Conservation (phyloP, 2,888 invertebrate genomes). For the Machimus rusticus region DNA sequence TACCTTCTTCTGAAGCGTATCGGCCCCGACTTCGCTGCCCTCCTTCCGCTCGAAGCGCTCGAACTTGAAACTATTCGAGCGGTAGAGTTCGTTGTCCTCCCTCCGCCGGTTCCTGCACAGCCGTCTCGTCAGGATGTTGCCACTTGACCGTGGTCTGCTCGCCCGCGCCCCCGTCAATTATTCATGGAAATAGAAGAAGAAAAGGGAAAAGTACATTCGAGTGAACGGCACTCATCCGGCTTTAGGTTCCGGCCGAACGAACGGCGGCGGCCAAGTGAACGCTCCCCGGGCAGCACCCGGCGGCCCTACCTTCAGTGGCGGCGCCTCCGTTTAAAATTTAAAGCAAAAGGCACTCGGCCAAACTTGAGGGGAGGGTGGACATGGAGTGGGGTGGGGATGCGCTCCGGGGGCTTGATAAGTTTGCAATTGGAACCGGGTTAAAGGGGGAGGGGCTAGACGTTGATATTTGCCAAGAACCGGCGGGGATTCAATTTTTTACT, state of each 20-base stretch:
- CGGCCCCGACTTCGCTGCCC: constrained; percentile 71
- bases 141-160: constrained; percentile 59
- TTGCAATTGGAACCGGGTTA: background rate
- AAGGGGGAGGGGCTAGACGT: background rate
- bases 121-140: constrained; percentile 70
- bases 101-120: constrained; percentile 77
- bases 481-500: background rate
- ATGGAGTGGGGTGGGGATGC: background rate
- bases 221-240: background rate
- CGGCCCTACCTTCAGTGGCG: background rate
- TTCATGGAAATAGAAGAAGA: constrained; percentile 19
- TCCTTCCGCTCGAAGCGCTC: constrained; percentile 79
- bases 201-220: background rate
- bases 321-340: background rate
- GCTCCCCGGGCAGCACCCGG: background rate
- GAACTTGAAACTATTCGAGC: constrained; percentile 88
- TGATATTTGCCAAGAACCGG: background rate
- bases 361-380: background rate
- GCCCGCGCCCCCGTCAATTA: background rate
- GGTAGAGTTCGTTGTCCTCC: constrained; percentile 84
- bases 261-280: background rate
- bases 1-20: constrained; percentile 74
- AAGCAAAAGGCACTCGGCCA: background rate
- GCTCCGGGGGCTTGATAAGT: background rate
- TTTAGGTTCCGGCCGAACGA: background rate